Base-by-base conservation (phyloP, 2,113 vertebrate genomes). In the Aptenodytes patagonicus region DNA sequence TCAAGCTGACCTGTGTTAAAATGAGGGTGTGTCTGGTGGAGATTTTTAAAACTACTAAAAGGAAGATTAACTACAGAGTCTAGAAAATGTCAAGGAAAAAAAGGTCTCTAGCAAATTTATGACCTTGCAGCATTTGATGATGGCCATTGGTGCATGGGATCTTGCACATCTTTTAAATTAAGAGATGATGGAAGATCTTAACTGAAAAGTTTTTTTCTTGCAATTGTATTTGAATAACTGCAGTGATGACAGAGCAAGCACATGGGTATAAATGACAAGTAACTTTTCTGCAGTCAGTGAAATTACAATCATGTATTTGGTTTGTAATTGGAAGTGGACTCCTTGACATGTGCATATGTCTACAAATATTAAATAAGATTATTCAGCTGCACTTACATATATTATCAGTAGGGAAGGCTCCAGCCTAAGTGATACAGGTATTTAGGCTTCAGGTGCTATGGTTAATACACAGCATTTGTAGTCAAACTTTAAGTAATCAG, bases 31-130 rank as follows among this genome's bases (percentile, higher is more conserved):
- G 18, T 70, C 55, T 90, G 40, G 22, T 92, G 57, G 72, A 90
- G 31, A 75, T 75, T 44, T 81, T 97, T 91, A 64, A 77, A 92
- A 52, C 7, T 57, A 7, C 36, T 88, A 55, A 87, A 83, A 87
- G 26, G 68, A 81, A 89, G 54, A 83, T 94, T 62, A 94, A 78
- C 51, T 85, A 79, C 77, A 77, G 17, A 88, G 47, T 76, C 78
- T 44, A 93, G 88, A 70, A 97, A 87, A 90, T 70, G 18, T 72
- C 69, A 82, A 84, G 42, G 72, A 31, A 90, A 80, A 83, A 83
- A 60, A 72, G 18, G 6, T 75, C 34, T 61, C 12, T 9, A 57
- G 38, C 29, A 64, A 83, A 95, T 97, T 84, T 87, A 22, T 85
- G 73, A 32, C 82, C 87, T 93, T 92, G 82, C 10, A 87, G 36